Percentiles rank a stretch among this genome's conserved stretches.
phyloP scores from a whole-genome alignment of 2,888 invertebrate genomes.

The Eupithecia tripunctaria region DNA sequence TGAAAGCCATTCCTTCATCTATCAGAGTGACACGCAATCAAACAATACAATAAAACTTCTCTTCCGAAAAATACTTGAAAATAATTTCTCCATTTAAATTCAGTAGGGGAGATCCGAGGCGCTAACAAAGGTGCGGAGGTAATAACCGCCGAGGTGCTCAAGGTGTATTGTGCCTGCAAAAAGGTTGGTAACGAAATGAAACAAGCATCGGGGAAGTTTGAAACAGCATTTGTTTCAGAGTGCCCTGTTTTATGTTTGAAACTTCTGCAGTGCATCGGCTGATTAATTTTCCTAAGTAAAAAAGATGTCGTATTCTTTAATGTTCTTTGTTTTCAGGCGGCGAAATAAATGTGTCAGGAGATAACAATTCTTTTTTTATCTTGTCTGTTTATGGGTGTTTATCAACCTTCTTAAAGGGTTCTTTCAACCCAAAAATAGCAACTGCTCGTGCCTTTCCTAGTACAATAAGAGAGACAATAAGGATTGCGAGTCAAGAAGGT shows the following conservation, averaged over 20 bases:
- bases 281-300: constrained; percentile 46
- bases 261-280: constrained; percentile 45
- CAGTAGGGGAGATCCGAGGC: constrained; percentile 70
- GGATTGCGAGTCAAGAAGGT: not conserved
- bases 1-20: constrained; percentile 78
- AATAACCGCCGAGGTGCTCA: constrained; percentile 72
- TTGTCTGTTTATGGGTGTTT: not conserved
- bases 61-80: constrained; percentile 83
- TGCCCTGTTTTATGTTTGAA: constrained; percentile 46
- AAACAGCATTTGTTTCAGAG: constrained; percentile 63
- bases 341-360: constrained; percentile 19
- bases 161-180: constrained; percentile 66
- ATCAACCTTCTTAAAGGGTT: not conserved
- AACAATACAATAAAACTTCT: constrained; percentile 84
- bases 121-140: constrained; percentile 77
- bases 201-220: constrained; percentile 60
- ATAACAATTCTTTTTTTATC: constrained; percentile 17
- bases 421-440: not conserved
- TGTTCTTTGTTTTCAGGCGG: constrained; percentile 19
- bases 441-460: not conserved
- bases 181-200: constrained; percentile 68
- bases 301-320: constrained; percentile 30
- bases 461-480: not conserved
- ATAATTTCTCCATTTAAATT: constrained; percentile 84
- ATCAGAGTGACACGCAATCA: constrained; percentile 83